Conservation (phyloP, 2,113 vertebrate species). For the Trematocara marginatum region DNA sequence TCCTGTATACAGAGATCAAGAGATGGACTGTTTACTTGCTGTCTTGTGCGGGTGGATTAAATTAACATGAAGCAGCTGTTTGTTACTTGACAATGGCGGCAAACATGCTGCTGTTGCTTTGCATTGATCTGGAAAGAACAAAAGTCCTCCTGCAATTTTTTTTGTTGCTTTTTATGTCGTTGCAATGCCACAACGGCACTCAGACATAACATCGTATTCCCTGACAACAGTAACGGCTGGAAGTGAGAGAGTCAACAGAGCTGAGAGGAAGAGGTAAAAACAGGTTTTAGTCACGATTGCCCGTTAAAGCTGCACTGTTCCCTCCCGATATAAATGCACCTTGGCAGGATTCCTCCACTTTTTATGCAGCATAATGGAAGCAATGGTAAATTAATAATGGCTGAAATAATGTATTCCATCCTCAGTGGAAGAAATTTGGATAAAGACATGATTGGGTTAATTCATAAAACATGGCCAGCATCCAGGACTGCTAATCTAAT, state of each 20-base stretch:
- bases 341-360: conserved; percentile 5
- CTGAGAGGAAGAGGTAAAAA: neutral
- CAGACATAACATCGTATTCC: neutral
- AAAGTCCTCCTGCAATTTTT: neutral
- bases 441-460: conserved; percentile 14
- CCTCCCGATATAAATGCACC: neutral
- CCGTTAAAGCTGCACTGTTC: neutral
- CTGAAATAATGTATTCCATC: neutral
- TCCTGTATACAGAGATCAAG: conserved; percentile 4
- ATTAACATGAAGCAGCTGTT: neutral
- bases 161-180: neutral
- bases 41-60: neutral
- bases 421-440: neutral
- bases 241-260: neutral
- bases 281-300: neutral
- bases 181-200: neutral
- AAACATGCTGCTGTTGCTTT: neutral
- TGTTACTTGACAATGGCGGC: neutral
- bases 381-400: conserved; percentile 26
- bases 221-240: neutral
- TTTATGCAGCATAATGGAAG: neutral
- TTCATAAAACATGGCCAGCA: conserved; percentile 24
- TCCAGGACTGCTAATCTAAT: conserved; percentile 34
- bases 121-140: neutral
- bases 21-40: neutral